Conservation (phyloP, 2,888 invertebrate genomes). For the Drosophila monieri region DNA sequence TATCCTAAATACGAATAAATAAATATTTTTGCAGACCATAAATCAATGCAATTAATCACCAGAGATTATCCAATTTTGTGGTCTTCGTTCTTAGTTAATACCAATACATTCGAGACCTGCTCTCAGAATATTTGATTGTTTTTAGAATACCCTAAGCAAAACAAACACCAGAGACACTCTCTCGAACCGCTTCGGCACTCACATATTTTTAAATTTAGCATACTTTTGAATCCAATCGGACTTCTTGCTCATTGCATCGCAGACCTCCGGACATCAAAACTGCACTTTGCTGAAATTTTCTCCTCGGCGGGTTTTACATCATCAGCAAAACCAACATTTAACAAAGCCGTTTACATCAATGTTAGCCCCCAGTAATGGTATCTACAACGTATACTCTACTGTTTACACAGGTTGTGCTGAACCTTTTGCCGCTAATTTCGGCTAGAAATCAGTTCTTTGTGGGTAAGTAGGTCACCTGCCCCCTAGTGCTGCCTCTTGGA, state of each 20-base stretch:
- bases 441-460: constrained; percentile 68
- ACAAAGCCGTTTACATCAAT: constrained; percentile 1
- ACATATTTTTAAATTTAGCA: constrained; percentile 69
- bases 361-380: constrained; percentile 13
- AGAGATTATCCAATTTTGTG: constrained; percentile 1
- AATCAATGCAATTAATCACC: constrained; percentile 10
- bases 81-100: constrained; percentile 15
- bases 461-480: constrained; percentile 68
- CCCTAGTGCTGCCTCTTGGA: background rate
- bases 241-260: constrained; percentile 55
- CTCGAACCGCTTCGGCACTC: constrained; percentile 19
- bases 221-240: constrained; percentile 36
- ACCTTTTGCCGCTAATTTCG: constrained; percentile 19
- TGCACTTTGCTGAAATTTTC: constrained; percentile 40
- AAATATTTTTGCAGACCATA: background rate
- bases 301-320: constrained; percentile 63
- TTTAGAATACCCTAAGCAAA: constrained; percentile 81
- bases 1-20: no score
- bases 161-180: constrained; percentile 66
- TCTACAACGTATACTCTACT: constrained; percentile 50
- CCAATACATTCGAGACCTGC: background rate
- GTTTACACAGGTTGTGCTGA: constrained; percentile 15
- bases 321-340: constrained; percentile 44
- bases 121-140: constrained; percentile 44
- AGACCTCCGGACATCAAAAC: constrained; percentile 51